Base-by-base conservation (phyloP, 1,140 invertebrate species). In the Adelges cooleyi region DNA sequence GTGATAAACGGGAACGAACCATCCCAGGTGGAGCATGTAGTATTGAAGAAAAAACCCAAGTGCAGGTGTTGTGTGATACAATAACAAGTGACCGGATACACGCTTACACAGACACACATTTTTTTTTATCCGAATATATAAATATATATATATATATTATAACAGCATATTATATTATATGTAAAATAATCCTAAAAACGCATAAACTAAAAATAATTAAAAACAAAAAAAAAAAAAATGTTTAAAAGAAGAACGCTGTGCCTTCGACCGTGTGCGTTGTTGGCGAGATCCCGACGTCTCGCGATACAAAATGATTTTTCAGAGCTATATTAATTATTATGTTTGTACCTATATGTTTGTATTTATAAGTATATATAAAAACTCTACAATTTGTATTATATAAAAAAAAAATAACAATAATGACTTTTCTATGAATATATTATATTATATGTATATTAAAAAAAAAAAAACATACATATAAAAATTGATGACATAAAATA, bases 21-120 rank as follows among this genome's bases (percentile, higher is more conserved):
- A 53, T 82, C 81, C 69, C 86, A 88, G 74, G 85, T 88, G 22
- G 88, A 91, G 74, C 87, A 89, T 73, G 86, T 92, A 66, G 84
- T 85, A 71, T 80, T 91, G 70, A 90, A 91, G 79, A 92, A 92
- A 80, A 91, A 92, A 77, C 86, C 84, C 75, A 90, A 89, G 78
- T 90, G 89, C 80, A 86, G 87, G 75, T 91, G 89, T 79, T 92
- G 89, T 78, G 85, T 89, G 68, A 82, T 91, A 73, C 88, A 90
- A 81, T 92, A 89, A 70, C 46, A 48, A 1, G 42, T n/a, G 3
- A 29, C 42, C 42, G 23, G 23, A 59, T 38, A 18, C n/a, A n/a
- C n/a, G n/a, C n/a, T n/a, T n/a, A 42, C 36, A 38, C 36, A n/a
- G 15, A 59, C 17, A 48, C 23, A 48, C 42, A 42, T 62, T 62